phyloP scores from a whole-genome alignment of 1,140 invertebrate species.

The Drosophila bocqueti region DNA sequence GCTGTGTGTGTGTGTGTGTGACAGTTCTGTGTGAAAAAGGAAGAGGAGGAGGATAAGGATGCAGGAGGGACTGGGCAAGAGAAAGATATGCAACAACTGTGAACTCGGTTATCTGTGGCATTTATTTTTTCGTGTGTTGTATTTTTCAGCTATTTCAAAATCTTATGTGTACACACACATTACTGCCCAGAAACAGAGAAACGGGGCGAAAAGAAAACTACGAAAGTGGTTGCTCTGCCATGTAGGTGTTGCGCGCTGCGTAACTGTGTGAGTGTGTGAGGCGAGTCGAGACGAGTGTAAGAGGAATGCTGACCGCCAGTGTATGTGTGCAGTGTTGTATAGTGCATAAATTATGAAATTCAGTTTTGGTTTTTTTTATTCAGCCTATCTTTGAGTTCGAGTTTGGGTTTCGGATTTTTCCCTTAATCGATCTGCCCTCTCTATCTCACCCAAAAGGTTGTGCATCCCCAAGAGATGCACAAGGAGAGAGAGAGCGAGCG shows the following conservation, averaged over 20 bases:
- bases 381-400: conserved; percentile 14
- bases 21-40: conserved; percentile 9
- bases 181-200: conserved; percentile 66
- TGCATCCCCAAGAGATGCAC: conserved; percentile 76
- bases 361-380: conserved; percentile 12
- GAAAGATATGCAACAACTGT: conserved; percentile 39
- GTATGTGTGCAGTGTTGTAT: conserved; percentile 72
- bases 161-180: conserved; percentile 65
- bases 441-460: conserved; percentile 43
- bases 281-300: conserved; percentile 53
- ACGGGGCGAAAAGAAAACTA: conserved; percentile 71
- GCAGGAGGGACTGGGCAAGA: conserved; percentile 13
- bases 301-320: conserved; percentile 70
- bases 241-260: conserved; percentile 50
- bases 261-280: conserved; percentile 40
- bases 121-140: conserved; percentile 28
- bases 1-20: conserved; percentile 25
- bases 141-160: conserved; percentile 39
- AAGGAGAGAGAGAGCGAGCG: conserved; percentile 50
- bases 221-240: conserved; percentile 75
- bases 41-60: conserved; percentile 30
- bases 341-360: conserved; percentile 75
- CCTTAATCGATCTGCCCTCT: conserved; percentile 69
- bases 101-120: conserved; percentile 28
- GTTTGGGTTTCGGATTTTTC: conserved; percentile 34